These are phyloP conservation scores for Drosophila sturtevanti DNA, from an alignment of 1,140 invertebrate genomes.

Conservation along the genomic window DNA sequence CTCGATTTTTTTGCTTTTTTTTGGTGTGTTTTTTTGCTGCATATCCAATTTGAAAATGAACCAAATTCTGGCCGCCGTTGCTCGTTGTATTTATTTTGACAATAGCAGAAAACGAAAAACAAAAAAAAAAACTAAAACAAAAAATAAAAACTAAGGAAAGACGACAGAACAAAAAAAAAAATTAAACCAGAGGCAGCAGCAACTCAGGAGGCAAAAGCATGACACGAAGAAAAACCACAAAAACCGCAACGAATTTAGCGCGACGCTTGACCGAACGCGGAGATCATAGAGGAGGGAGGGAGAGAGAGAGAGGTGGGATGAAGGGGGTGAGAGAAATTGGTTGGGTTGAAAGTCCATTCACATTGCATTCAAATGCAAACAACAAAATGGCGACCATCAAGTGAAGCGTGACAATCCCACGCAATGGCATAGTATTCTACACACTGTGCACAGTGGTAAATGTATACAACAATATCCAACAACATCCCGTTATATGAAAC, in stretches of 20 bases:
- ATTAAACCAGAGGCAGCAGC: slow-evolving; percentile 3
- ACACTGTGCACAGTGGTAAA: slow-evolving; percentile 25
- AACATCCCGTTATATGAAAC: background rate
- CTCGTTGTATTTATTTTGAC: slow-evolving; percentile 58
- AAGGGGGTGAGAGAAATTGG: background rate
- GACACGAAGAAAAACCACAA: slow-evolving; percentile 61
- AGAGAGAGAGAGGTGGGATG: background rate
- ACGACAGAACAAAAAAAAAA: slow-evolving; percentile 17
- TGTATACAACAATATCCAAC: slow-evolving; percentile 45
- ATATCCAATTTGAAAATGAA: slow-evolving; percentile 59
- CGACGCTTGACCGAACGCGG: slow-evolving; percentile 66
- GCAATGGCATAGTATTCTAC: background rate
- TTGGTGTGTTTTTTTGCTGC: slow-evolving; percentile 3
- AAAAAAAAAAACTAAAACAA: slow-evolving; percentile 11
- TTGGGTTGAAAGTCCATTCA: slow-evolving; percentile 15
- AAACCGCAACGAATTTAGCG: slow-evolving; percentile 76
- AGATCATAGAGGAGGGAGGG: background rate
- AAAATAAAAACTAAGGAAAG: slow-evolving; percentile 6
- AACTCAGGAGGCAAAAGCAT: slow-evolving; percentile 53
- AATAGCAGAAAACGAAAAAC: background rate
- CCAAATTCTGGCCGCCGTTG: slow-evolving; percentile 54
- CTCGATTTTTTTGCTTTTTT: slow-evolving; percentile 1
- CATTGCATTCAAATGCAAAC: slow-evolving; percentile 62
- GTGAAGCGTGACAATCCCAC: slow-evolving; percentile 59
- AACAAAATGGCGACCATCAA: slow-evolving; percentile 50